Percentiles rank a stretch among this genome's conserved stretches.
Evolutionary conservation across 2,797 vertebrate species (phyloP).

Genomic region (Sandelia bainsii): DNA sequence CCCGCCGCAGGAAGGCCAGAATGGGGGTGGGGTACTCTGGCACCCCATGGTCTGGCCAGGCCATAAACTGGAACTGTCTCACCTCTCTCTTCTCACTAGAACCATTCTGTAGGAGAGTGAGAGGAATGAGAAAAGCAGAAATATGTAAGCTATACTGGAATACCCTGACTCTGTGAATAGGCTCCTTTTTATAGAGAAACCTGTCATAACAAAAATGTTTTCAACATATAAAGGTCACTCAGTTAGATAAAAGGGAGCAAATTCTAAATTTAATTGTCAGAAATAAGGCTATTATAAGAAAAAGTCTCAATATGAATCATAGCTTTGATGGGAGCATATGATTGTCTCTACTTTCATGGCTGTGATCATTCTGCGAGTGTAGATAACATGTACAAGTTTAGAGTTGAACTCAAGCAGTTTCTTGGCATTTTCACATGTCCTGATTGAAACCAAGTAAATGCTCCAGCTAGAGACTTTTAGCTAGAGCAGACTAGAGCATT

Average conservation of each 20-base stretch:
- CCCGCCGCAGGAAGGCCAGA: slow-evolving; percentile 92
- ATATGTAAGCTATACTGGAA: not conserved
- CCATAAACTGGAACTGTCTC: slow-evolving; percentile 98
- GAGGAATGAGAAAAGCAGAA: not conserved
- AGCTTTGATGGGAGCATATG: slow-evolving; percentile 38
- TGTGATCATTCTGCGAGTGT: slow-evolving; percentile 36
- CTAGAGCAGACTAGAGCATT: too few relatives aligned
- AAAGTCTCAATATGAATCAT: slow-evolving; percentile 27
- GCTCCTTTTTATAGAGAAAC: slow-evolving; percentile 24
- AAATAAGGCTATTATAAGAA: slow-evolving; percentile 43
- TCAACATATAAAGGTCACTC: slow-evolving; percentile 24
- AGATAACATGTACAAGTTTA: slow-evolving; percentile 48
- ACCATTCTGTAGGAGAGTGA: slow-evolving; percentile 85
- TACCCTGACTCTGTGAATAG: slow-evolving; percentile 3
- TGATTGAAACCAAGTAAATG: slow-evolving; percentile 53
- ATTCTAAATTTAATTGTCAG: slow-evolving; percentile 37
- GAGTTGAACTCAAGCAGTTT: slow-evolving; percentile 25
- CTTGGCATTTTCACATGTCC: slow-evolving; percentile 45
- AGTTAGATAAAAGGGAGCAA: slow-evolving; percentile 31
- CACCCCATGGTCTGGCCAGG: slow-evolving; percentile 96
- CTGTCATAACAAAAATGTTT: slow-evolving; percentile 29
- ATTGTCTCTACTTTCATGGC: slow-evolving; percentile 42
- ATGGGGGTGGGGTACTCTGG: slow-evolving; percentile 96
- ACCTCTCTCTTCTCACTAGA: slow-evolving; percentile 96
- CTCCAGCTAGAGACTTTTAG: slow-evolving; percentile 41